Base-by-base conservation (phyloP, 2,797 vertebrate genomes). In the Eupleurogrammus muticus region DNA sequence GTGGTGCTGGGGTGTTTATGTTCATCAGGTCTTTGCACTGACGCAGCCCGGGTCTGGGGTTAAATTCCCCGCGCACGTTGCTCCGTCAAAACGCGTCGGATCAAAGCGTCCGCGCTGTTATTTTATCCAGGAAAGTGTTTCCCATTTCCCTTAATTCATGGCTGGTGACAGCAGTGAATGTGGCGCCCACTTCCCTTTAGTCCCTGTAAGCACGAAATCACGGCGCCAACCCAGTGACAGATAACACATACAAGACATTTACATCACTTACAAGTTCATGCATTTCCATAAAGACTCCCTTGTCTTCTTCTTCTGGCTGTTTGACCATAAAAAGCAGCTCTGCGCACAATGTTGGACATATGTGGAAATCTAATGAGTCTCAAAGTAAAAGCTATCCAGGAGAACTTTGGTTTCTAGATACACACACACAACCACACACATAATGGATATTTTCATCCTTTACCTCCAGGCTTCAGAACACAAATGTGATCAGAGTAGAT, bases 161-260 rank as follows among this genome's bases (percentile, higher is more conserved):
- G 34, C 73, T 66, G 67, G 46, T 83, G 81, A 81, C 78, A 83
- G 79, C 69, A 44, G 36, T 56, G 69, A 73, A 84, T 79, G 63
- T 76, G 72, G 78, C 78, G 71, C 78, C 69, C 21, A 72, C 62
- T 77, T 70, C 55, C 49, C 56, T 51, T 57, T 0, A 64, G 57
- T 46, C 72, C 60, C 66, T 52, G 11, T 2, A 66, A n/a, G 80
- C 85, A 73, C 64, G 49, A 73, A 73, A 67, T 75, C 78, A 77
- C 66, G 80, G 80, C 79, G 75, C 77, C 80, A 62, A 75, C 21
- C 54, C 50, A 21, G 71, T 78, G 73, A 84, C 83, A 69, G 77
- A 80, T 67, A 83, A 79, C 75, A 83, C 72, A 79, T 42, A 75
- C 60, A 73, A 50, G 73, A 72, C 78, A 70, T 84, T 75, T 69